Base-by-base conservation (phyloP, 2,113 vertebrate species). In the Embiotoca jacksoni region DNA sequence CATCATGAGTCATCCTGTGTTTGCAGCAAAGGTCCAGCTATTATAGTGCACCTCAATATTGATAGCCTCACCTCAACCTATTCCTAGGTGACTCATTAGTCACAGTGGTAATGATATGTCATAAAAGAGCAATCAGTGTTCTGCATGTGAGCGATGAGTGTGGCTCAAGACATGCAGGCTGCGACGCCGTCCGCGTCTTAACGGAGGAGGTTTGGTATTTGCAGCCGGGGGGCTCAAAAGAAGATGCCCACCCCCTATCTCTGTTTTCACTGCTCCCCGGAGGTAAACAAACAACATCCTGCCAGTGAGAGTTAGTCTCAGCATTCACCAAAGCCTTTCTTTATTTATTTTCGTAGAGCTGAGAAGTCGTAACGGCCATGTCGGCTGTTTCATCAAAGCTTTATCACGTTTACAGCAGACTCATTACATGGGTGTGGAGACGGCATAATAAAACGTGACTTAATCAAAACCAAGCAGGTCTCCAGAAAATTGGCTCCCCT, bases 391-490 rank as follows among this genome's bases (percentile, higher is more conserved):
- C 94, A 95, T 96, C 94, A 94, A 87, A 81, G 89, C 91, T 93
- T 95, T 95, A 96, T 95, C 95, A 93, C 89, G 87, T 94, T 91
- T 89, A 92, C 23, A 57, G 82, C 94, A 92, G 93, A 93, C 92
- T 94, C 94, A 92, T 94, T 95, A 94, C 91, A 72, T 80, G 66
- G 94, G 54, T 92, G 88, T 94, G 92, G 92, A 90, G 88, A 81
- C 86, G 86, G 58, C 88, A 89, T 95, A 93, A 95, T 96, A 94
- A 94, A 94, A 92, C 80, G 89, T 87, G 92, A 95, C 96, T 94
- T 95, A 96, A 95, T 96, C 83, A 75, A 88, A 94, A 55, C 60
- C 84, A 74, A 94, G 90, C 92, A 93, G 92, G 69, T 82, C 83
- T 54, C 81, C 89, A 89, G 89, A 95, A 93, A 91, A 96, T 96